Evolutionary conservation across 2,797 vertebrate species (phyloP), one percentile per base, ranked within the genome.

Genomic region (Serranus cabrilla): DNA sequence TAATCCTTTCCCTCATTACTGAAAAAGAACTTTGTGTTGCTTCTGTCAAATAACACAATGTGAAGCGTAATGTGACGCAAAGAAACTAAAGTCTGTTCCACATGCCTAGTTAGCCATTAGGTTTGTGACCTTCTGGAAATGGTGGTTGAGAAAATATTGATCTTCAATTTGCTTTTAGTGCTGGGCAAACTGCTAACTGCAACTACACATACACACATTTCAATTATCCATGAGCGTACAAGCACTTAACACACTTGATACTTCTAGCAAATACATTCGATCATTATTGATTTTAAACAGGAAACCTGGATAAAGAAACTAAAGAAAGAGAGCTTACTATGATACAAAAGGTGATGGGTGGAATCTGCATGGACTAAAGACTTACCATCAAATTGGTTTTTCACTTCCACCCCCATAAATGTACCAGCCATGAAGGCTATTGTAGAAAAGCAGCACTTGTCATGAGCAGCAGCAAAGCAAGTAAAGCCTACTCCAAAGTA

Each of bases 161-260:
- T 91, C 81, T 80, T 84, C 72, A 88, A 87, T 91, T 90, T 85
- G 78, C 55, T 88, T 87, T 87, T 68, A 83, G 75, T 70, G 83
- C 74, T 3, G 14, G 66, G 54, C 74, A 77, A 83, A 69, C 77
- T 80, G 76, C 74, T 87, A 78, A 88, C 85, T 64, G 16, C 82
- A 85, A 87, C 90, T 84, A 90, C 62, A 89, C 74, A 80, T 83
- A 79, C 58, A 79, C 75, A 79, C 84, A 68, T 87, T 90, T 89
- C 87, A 90, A 86, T 85, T 87, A 91, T 81, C 81, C 67, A 80
- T 31, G 11, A 89, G 76, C 76, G 68, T 63, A 74, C 42, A 40
- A 59, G 70, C 76, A 75, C 64, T 83, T 74, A 66, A 80, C 67
- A 72, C 76, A 71, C 73, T 42, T 3, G 18, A 54, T 34, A 56